A percentile compares a stretch with the other conserved stretches of the same genome.
phyloP scores from a whole-genome alignment of 2,797 vertebrate species.

The Pangasius sanitwongsei region DNA sequence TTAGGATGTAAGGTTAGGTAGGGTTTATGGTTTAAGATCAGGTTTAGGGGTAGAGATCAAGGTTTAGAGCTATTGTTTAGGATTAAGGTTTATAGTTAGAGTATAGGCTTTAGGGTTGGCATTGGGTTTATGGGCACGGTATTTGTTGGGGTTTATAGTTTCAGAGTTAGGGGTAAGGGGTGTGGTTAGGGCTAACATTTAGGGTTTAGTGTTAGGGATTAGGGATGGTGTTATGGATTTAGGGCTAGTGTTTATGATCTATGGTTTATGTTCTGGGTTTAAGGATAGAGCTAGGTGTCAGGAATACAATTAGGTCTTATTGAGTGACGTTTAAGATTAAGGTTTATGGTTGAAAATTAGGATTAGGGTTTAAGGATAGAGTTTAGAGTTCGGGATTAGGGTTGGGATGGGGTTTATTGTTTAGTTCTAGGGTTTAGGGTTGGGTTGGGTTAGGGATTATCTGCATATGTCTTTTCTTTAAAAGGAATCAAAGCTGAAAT shows the following conservation, averaged over 20 bases:
- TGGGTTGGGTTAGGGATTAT: background rate
- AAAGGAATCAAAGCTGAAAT: background rate
- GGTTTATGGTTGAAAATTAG: background rate
- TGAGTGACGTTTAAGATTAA: background rate
- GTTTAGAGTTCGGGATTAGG: no score
- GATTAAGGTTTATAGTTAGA: no score
- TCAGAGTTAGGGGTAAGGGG: background rate
- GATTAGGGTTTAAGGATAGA: background rate
- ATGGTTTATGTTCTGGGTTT: background rate
- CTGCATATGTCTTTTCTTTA: background rate
- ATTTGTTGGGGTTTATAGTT: background rate
- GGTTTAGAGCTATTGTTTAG: background rate
- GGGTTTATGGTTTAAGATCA: background rate
- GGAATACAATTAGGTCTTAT: background rate
- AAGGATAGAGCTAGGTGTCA: background rate
- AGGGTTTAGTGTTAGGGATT: background rate
- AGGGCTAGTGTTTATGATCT: background rate
- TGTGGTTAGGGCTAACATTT: background rate
- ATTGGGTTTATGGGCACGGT: background rate
- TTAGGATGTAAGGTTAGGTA: background rate
- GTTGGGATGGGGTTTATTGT: background rate
- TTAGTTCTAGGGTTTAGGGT: background rate
- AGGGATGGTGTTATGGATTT: no score
- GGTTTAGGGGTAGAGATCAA: background rate
- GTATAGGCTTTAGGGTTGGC: no score